Percentiles rank a stretch among this genome's conserved stretches.
These are phyloP conservation scores for Tillus elongatus DNA, from an alignment of 2,888 invertebrate species.

Conservation along the genomic window DNA sequence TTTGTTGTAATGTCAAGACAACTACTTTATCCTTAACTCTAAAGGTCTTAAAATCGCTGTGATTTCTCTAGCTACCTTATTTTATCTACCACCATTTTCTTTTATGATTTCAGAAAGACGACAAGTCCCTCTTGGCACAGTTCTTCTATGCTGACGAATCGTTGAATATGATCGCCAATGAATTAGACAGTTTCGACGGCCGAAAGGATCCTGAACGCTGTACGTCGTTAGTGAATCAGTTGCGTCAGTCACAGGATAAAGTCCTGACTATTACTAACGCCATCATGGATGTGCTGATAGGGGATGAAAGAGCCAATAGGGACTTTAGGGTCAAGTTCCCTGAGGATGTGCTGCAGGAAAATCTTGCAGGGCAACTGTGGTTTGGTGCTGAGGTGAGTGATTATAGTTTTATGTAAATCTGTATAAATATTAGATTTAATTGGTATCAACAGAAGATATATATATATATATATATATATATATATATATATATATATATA, in stretches of 20 bases:
- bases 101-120: constrained; percentile 67
- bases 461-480: no score
- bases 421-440: no score
- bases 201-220: constrained; percentile 96
- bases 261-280: constrained; percentile 87
- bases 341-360: constrained; percentile 96
- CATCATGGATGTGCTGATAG: constrained; percentile 89
- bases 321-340: constrained; percentile 98
- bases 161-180: constrained; percentile 87
- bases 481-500: no score
- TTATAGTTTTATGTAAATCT: no score
- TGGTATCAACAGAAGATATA: no score
- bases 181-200: constrained; percentile 98
- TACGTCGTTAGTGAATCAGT: constrained; percentile 86
- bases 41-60: no score
- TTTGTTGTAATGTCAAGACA: no score
- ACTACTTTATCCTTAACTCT: no score
- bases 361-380: constrained; percentile 97
- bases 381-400: constrained; percentile 87
- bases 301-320: constrained; percentile 77
- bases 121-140: constrained; percentile 86
- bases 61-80: no score
- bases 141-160: constrained; percentile 98
- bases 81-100: no score
- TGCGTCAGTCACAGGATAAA: constrained; percentile 87